Base-by-base conservation (phyloP, 2,797 vertebrate genomes). In the Hybognathus amarus region DNA sequence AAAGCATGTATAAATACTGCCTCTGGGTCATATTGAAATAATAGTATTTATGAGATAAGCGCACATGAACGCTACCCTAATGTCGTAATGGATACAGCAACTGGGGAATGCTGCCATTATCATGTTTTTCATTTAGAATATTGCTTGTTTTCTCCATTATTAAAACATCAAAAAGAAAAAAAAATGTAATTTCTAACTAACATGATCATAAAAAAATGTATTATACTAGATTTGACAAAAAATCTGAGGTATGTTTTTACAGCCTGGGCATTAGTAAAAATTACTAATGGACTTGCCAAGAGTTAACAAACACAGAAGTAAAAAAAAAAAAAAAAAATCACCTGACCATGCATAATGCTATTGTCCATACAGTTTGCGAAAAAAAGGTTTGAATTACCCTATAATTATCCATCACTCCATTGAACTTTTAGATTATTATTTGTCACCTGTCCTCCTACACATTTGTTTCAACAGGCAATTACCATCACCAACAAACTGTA, bases 31-130 rank as follows among this genome's bases (percentile, higher is more conserved):
- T 8, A 6, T 36, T 22, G 30, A 30, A 74, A 54, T 74, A 54
- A 22, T 8, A 74, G 47, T 22, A 74, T 36, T 74, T 74, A 74
- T 74, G 71, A 74, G 47, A 54, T 54, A 36, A 73, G 47, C 47
- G 1, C 18, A 36, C 0, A 36, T 54, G 11, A 36, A 54, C 5
- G 6, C 27, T 18, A 52, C 27, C 18, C 47, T 52, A 73, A 73
- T 22, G 70, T 52, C 0, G 7, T 42, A 77, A 42, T 42, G 4
- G 13, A 76, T 27, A 3, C 38, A 45, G 15, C 10, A 54, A 52
- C 47, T n/a, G 54, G 47, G 27, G 5, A 73, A 73, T 33, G 20
- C 5, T 73, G 15, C 24, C 27, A 24, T 71, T 47, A 47, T 27
- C 42, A 18, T 0, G 24, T 6, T 63, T 61, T 61, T 61, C 45